Evolutionary conservation across 2,888 invertebrate genomes (phyloP), one percentile per base, ranked within the genome.

Genomic region (Acanthosepion lycidas): DNA sequence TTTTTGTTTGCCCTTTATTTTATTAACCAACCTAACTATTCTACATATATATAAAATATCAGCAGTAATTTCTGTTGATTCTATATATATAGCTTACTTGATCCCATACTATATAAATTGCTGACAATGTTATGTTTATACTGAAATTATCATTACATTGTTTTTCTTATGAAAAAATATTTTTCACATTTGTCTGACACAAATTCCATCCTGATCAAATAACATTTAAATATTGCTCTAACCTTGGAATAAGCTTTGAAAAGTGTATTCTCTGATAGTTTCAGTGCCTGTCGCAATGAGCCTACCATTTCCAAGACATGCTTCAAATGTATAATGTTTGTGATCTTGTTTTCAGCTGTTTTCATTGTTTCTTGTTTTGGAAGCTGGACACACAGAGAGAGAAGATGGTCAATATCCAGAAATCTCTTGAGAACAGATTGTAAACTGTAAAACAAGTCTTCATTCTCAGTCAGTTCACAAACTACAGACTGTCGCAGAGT

Each of bases 301-400:
- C 98, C 98, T 0, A 99, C 98, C 94, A 98, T 97, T 95, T 98
- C 98, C 97, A 99, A 98, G 0, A 98, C 98, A 93, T 98, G 98
- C 97, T 99, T 99, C 64, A 99, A 97, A 18, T 98, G 97, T 28
- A 99, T 97, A 0, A 98, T 98, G 97, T 98, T 98, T 96, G 98
- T 98, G 91, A 99, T 98, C 97, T 98, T 98, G 4, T 98, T 98
- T 96, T 99, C 98, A 0, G 98, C 98, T 51, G 98, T 97, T 94
- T 97, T 97, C 48, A 98, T 97, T 12, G 97, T 98, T 94, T 98
- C 97, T 94, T 97, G 97, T 95, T 96, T 96, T 0, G 96, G 96
- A 12, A 97, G 96, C 94, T 97, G 97, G n/a, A 97, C 95, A 96
- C 96, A 97, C 95, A 96, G 96, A 9, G 98, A 98, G 33, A 99